Percentiles rank a stretch among this genome's conserved stretches.
These are phyloP conservation scores for Oxygymnocypris stewartii DNA, from an alignment of 2,113 vertebrate genomes.

Conservation along the genomic window DNA sequence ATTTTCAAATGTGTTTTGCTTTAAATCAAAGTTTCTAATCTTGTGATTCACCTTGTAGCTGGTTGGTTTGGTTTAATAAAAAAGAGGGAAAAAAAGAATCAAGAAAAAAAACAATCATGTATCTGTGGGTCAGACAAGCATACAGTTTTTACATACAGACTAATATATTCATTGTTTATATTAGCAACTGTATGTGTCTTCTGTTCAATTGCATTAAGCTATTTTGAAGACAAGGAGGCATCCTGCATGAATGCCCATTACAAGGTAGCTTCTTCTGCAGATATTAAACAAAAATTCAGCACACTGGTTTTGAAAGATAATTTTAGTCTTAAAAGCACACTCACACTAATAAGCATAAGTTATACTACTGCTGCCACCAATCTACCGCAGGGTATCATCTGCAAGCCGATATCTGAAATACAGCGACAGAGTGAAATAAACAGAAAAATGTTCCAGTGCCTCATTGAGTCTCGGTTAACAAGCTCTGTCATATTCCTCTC, in stretches of 20 bases:
- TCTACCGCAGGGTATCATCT: not conserved
- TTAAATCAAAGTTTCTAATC: not conserved
- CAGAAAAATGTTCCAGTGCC: not conserved
- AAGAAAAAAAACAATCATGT: not conserved
- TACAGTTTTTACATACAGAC: not conserved
- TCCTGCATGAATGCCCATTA: not conserved
- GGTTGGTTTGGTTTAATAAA: not conserved
- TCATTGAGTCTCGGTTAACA: slow-evolving; percentile 17
- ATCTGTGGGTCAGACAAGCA: not conserved
- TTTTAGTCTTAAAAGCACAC: not conserved
- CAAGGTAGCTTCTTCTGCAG: not conserved
- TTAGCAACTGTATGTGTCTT: not conserved
- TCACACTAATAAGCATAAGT: not conserved
- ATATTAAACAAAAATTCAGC: not conserved
- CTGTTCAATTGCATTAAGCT: not conserved
- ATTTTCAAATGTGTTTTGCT: not conserved
- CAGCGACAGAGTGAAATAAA: slow-evolving; percentile 9
- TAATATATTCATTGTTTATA: not conserved
- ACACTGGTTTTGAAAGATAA: not conserved
- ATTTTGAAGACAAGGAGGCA: not conserved
- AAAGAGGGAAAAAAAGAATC: not conserved
- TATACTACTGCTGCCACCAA: slow-evolving; percentile 5
- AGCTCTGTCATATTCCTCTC: not conserved
- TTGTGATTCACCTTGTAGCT: not conserved
- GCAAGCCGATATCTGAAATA: slow-evolving; percentile 17